These are phyloP conservation scores for Martes martes DNA, from an alignment of 2,113 vertebrate genomes.

Conservation along the genomic window DNA sequence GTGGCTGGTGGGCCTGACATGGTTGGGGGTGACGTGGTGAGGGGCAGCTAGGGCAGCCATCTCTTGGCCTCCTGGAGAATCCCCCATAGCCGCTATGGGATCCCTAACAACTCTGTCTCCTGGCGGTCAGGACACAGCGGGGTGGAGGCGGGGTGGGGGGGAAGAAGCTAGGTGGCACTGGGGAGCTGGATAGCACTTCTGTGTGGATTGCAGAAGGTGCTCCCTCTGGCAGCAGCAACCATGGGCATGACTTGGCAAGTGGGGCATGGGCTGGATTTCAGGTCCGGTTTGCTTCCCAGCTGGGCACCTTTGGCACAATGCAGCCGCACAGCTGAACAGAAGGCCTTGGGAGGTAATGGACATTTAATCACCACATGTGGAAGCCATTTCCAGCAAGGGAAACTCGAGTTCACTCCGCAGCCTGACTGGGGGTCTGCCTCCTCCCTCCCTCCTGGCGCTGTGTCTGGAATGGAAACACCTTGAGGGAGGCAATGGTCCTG, in stretches of 20 bases:
- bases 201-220: neutral
- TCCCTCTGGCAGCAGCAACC: neutral
- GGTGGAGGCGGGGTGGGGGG: neutral
- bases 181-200: neutral
- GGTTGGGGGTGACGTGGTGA: neutral
- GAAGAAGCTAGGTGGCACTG: rapidly evolving
- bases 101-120: neutral
- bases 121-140: rapidly evolving
- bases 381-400: neutral
- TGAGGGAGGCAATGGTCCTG: neutral
- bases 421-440: neutral
- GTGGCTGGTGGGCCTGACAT: neutral
- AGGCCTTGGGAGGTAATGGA: neutral
- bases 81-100: neutral
- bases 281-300: neutral
- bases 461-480: neutral
- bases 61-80: neutral
- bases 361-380: neutral
- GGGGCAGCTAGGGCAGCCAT: rapidly evolving
- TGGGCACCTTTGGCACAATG: neutral
- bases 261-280: neutral
- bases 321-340: neutral
- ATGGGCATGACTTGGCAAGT: too few species aligned
- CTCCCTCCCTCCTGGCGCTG: neutral
- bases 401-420: neutral